phyloP scores from a whole-genome alignment of 1,140 invertebrate species.

The Harpegnathos saltator region DNA sequence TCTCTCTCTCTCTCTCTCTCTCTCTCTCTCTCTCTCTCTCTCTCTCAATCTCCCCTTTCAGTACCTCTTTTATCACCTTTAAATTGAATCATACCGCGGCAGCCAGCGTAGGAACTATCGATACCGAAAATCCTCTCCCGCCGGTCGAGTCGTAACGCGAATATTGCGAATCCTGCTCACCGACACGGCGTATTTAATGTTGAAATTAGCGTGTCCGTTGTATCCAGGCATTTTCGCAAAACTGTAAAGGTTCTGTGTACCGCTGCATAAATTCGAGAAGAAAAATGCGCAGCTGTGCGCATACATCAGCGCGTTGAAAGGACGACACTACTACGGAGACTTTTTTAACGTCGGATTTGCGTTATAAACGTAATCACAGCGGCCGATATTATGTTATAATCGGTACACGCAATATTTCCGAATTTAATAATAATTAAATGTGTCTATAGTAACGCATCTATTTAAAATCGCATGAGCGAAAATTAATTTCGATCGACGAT shows the following conservation, averaged over 20 bases:
- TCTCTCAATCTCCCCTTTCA: not conserved
- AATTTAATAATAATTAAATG: too few species aligned
- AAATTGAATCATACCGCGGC: slow-evolving; percentile 14
- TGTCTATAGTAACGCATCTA: too few species aligned
- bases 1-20: not conserved
- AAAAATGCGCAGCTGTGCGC: too few species aligned
- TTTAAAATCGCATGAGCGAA: too few species aligned
- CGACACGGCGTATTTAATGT: slow-evolving; percentile 23
- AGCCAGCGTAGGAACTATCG: not conserved
- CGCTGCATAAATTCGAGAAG: too few species aligned
- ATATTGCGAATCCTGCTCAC: not conserved
- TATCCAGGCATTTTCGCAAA: slow-evolving; percentile 30
- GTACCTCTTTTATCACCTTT: slow-evolving; percentile 47
- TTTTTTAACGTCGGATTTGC: too few species aligned
- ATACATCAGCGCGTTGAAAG: too few species aligned
- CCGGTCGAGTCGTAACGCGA: not conserved
- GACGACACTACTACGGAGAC: too few species aligned
- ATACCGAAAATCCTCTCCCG: slow-evolving; percentile 23
- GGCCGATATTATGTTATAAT: too few species aligned
- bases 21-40: not conserved
- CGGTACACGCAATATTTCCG: too few species aligned
- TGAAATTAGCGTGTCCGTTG: slow-evolving; percentile 31
- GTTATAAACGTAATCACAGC: too few species aligned
- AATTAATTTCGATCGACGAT: too few species aligned
- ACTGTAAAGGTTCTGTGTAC: slow-evolving; percentile 22